A percentile compares a stretch with the other conserved stretches of the same genome.
Evolutionary conservation across 2,797 vertebrate genomes (phyloP).

Genomic region (Hypotaenidia okinawae): DNA sequence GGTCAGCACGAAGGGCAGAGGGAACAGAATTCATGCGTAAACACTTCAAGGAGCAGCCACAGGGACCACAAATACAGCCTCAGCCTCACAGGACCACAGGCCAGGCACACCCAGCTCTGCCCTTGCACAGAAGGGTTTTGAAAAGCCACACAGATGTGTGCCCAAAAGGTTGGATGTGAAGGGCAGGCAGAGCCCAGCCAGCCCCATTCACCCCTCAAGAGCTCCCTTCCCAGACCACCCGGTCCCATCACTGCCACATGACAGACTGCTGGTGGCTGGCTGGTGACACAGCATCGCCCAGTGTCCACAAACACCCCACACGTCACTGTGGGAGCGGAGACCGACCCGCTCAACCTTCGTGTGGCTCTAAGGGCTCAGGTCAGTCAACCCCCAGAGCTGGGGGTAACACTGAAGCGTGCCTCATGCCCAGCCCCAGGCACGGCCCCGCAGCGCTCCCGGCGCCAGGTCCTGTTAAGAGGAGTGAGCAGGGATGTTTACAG

Average conservation of each 20-base stretch:
- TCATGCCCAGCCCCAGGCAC: background rate
- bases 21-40: background rate
- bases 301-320: background rate
- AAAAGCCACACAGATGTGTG: too few relatives aligned
- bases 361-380: background rate
- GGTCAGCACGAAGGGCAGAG: background rate
- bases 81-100: accelerated
- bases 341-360: accelerated
- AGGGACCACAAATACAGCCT: background rate
- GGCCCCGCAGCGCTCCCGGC: background rate
- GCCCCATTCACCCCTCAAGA: background rate
- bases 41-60: background rate
- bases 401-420: background rate
- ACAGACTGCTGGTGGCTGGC: background rate
- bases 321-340: background rate
- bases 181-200: background rate
- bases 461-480: background rate
- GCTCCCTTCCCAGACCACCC: background rate
- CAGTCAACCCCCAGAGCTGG: background rate
- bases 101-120: background rate
- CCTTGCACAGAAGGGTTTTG: background rate
- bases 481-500: background rate
- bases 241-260: background rate
- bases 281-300: background rate
- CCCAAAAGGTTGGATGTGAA: too few relatives aligned